Percentiles rank a stretch among this genome's conserved stretches.
These are phyloP conservation scores for Pempheris klunzingeri DNA, from an alignment of 2,797 vertebrate species.

Conservation along the genomic window DNA sequence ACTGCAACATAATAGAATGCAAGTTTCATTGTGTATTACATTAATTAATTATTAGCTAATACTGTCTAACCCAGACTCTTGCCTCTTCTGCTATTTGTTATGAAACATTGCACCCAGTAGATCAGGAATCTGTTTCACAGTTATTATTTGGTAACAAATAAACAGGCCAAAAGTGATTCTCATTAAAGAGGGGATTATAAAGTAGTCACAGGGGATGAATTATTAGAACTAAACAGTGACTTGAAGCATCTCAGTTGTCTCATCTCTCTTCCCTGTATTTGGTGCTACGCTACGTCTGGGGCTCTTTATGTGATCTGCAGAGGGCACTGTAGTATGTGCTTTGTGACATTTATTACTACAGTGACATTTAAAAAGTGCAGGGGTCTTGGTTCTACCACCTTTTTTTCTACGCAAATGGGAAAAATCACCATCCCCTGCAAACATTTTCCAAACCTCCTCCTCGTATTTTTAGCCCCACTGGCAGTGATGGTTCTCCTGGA, in stretches of 20 bases:
- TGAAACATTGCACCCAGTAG: constrained; percentile 35
- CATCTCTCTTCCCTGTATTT: not conserved
- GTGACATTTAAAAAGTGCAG: not conserved
- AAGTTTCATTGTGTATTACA: no score
- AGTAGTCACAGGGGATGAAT: constrained; percentile 24
- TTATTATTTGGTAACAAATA: constrained; percentile 6
- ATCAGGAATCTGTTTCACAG: constrained; percentile 40
- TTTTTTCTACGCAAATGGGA: constrained; percentile 19
- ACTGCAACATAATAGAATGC: no score
- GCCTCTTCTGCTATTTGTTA: not conserved
- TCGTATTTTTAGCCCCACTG: constrained; percentile 50
- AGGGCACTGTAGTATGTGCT: constrained; percentile 17
- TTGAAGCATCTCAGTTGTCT: not conserved
- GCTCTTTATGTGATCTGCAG: constrained; percentile 22
- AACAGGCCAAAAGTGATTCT: constrained; percentile 43
- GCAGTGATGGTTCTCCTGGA: constrained; percentile 19
- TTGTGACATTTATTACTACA: not conserved
- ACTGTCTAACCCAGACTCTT: no score
- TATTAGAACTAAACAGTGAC: constrained; percentile 1
- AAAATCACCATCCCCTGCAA: constrained; percentile 37
- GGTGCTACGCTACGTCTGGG: not conserved
- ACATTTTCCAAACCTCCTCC: constrained; percentile 53
- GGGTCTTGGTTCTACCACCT: constrained; percentile 5
- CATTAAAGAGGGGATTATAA: constrained; percentile 12
- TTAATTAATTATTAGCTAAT: constrained; percentile 6